phyloP scores from a whole-genome alignment of 2,113 vertebrate genomes.

The Pachycephala philippinensis region DNA sequence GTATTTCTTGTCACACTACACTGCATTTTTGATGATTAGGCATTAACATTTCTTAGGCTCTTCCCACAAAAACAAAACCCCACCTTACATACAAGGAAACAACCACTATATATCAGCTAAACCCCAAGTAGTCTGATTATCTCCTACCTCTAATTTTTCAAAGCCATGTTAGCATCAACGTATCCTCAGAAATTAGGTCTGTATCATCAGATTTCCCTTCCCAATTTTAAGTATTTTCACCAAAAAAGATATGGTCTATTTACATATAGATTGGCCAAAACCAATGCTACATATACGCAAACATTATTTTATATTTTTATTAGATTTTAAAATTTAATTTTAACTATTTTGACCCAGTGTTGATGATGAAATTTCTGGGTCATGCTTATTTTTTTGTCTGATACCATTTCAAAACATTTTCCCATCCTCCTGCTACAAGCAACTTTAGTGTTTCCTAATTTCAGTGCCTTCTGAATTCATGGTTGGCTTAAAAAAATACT shows the following conservation, averaged over 20 bases:
- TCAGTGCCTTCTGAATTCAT: background rate
- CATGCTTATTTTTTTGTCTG: background rate
- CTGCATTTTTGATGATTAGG: background rate
- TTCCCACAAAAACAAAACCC: fast-evolving
- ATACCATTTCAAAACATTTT: background rate
- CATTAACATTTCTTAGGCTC: background rate
- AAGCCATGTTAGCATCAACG: background rate
- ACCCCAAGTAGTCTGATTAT: background rate
- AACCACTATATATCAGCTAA: background rate
- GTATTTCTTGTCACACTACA: background rate
- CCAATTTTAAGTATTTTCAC: background rate
- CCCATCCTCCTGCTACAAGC: background rate
- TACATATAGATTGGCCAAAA: background rate
- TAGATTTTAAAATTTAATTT: background rate
- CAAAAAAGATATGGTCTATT: background rate
- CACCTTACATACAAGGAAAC: background rate
- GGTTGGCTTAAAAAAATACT: background rate
- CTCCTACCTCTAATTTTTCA: background rate
- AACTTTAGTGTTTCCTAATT: background rate
- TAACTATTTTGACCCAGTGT: background rate
- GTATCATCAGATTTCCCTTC: background rate
- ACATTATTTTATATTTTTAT: background rate
- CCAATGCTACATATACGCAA: background rate
- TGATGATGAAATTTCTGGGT: background rate
- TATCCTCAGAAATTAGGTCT: background rate